phyloP scores from a whole-genome alignment of 2,888 invertebrate genomes.

The Ethmia dodecea region DNA sequence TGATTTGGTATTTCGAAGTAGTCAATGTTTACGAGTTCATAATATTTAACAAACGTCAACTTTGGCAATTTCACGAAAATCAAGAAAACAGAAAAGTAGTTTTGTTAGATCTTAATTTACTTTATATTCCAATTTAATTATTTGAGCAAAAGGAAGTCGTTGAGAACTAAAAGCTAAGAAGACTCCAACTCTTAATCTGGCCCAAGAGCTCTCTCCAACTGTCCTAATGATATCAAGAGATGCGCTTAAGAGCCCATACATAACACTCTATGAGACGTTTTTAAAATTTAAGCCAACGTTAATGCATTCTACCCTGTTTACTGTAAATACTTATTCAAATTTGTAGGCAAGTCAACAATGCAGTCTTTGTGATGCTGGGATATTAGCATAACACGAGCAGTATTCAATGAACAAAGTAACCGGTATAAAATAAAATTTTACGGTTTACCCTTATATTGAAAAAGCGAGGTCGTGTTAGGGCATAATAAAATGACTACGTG shows the following conservation, averaged over 20 bases:
- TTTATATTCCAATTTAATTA: slow-evolving; percentile 27
- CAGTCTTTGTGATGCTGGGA: slow-evolving; percentile 50
- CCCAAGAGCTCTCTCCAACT: slow-evolving; percentile 48
- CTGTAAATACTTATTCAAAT: slow-evolving; percentile 74
- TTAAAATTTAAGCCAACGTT: slow-evolving; percentile 74
- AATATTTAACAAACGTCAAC: too few relatives aligned
- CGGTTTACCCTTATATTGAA: slow-evolving; percentile 66
- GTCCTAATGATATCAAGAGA: slow-evolving; percentile 74
- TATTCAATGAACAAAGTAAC: slow-evolving; percentile 69
- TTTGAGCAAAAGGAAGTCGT: slow-evolving; percentile 31
- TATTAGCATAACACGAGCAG: slow-evolving; percentile 68
- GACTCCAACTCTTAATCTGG: slow-evolving; percentile 62
- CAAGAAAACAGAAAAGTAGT: too few relatives aligned
- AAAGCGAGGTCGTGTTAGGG: slow-evolving; percentile 54
- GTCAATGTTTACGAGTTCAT: too few relatives aligned
- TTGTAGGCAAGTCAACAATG: slow-evolving; percentile 63
- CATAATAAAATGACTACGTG: slow-evolving; percentile 57
- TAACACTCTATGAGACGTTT: slow-evolving; percentile 74
- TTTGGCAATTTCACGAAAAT: too few relatives aligned
- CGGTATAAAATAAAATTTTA: slow-evolving; percentile 68
- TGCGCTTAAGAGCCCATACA: slow-evolving; percentile 72
- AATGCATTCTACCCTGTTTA: slow-evolving; percentile 69
- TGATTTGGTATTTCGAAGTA: too few relatives aligned
- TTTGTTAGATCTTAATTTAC: too few relatives aligned
- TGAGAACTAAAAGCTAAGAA: slow-evolving; percentile 42